A percentile compares a stretch with the other conserved stretches of the same genome.
Conservation (phyloP, 2,888 invertebrate genomes). For the Dione juno region DNA sequence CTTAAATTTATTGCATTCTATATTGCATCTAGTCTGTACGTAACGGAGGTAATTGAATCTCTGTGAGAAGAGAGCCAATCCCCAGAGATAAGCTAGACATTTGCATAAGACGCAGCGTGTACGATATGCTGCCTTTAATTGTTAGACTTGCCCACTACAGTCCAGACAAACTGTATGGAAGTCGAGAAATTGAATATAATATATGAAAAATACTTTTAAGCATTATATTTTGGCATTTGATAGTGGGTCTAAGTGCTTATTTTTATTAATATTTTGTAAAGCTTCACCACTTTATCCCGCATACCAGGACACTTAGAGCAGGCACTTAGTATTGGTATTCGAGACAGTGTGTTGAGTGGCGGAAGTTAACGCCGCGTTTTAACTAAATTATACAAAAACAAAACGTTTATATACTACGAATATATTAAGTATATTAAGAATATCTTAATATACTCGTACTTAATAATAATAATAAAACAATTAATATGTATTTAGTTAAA, state of each 20-base stretch:
- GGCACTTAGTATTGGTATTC: no score
- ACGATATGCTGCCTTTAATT: conserved; percentile 18
- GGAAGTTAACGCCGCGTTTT: background rate
- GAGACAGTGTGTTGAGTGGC: no score
- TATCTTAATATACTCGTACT: no score
- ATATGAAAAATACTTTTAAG: background rate
- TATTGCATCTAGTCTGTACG: conserved; percentile 33
- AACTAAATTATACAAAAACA: no score
- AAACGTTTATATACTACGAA: no score
- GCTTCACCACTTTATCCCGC: background rate
- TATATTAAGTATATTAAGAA: no score
- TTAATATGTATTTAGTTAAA: no score
- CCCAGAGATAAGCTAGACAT: conserved; percentile 54
- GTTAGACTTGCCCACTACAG: conserved; percentile 1
- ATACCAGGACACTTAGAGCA: no score
- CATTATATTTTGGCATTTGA: background rate
- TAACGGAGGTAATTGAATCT: conserved; percentile 61
- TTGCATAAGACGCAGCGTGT: conserved; percentile 53
- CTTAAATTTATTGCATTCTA: conserved; percentile 38
- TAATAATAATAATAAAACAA: no score
- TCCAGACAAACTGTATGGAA: background rate
- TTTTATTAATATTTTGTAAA: no score
- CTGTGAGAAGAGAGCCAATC: conserved; percentile 51
- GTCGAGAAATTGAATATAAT: background rate
- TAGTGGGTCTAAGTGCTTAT: no score